Evolutionary conservation across 2,888 invertebrate species (phyloP).

Genomic region (Eupithecia pulchellata): DNA sequence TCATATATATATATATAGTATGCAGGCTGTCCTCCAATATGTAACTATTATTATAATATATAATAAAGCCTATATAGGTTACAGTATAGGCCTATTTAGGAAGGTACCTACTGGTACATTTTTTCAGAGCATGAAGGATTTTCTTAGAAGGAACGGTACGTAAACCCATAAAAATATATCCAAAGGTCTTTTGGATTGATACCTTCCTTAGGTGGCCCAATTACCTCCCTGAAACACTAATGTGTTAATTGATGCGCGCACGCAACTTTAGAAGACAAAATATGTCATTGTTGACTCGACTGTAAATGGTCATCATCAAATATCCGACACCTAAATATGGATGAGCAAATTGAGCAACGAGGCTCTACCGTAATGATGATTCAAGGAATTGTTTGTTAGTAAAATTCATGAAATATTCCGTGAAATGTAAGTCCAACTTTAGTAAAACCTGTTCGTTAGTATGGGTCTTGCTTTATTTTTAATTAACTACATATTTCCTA

Average conservation of each 20-base stretch:
- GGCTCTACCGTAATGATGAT: not conserved
- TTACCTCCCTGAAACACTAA: not conserved
- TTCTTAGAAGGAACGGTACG: not conserved
- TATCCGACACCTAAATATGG: conserved; percentile 1
- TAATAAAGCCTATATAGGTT: too few relatives aligned
- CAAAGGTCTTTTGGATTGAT: not conserved
- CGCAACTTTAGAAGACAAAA: not conserved
- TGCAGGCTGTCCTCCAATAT: too few relatives aligned
- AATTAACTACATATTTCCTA: too few relatives aligned
- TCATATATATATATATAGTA: too few relatives aligned
- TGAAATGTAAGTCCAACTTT: not conserved
- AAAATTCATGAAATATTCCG: not conserved
- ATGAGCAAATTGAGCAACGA: not conserved
- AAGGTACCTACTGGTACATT: too few relatives aligned
- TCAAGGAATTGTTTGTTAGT: not conserved
- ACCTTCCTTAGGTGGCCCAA: not conserved
- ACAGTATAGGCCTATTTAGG: too few relatives aligned
- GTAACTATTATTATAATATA: too few relatives aligned
- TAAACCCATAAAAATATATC: not conserved
- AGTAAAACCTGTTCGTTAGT: not conserved
- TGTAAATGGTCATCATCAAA: not conserved
- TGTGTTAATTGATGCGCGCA: not conserved
- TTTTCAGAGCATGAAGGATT: too few relatives aligned
- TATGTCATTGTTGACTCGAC: not conserved
- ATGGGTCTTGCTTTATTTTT: not conserved